phyloP scores from a whole-genome alignment of 2,113 vertebrate genomes.

The Ictidomys tridecemlineatus region DNA sequence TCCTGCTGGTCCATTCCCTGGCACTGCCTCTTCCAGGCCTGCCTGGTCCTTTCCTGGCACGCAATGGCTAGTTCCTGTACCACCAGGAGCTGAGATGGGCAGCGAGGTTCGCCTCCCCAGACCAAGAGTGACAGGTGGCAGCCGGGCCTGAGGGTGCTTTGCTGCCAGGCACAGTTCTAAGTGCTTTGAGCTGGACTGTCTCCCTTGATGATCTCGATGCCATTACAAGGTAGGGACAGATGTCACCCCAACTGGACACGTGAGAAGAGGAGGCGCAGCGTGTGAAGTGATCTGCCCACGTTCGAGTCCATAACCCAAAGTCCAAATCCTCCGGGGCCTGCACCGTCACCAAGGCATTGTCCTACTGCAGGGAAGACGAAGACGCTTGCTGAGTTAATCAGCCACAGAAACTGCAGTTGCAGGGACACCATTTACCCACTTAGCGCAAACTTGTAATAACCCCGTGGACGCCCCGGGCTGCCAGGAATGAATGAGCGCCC shows the following conservation, averaged over 20 bases:
- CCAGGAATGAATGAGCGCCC: too few relatives aligned
- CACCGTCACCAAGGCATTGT: rapidly evolving
- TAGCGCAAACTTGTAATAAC: too few relatives aligned
- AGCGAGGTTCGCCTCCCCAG: too few relatives aligned
- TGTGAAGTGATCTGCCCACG: too few relatives aligned
- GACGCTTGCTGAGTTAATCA: background rate
- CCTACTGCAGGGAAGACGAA: background rate
- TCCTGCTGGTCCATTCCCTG: background rate
- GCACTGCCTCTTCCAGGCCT: background rate
- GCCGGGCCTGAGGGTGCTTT: background rate
- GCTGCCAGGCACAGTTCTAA: background rate
- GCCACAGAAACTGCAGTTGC: too few relatives aligned
- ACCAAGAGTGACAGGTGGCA: rapidly evolving
- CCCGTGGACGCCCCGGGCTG: background rate
- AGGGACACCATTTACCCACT: background rate
- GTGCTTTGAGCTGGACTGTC: background rate
- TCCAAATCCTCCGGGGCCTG: background rate
- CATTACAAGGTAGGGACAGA: background rate
- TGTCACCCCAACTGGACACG: background rate
- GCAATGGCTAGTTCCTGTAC: rapidly evolving
- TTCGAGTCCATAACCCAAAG: too few relatives aligned
- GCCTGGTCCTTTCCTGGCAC: rapidly evolving
- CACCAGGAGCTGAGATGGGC: rapidly evolving
- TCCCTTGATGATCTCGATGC: background rate
- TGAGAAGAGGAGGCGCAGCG: background rate